Evolutionary conservation across 2,113 vertebrate species (phyloP).

Genomic region (Panurus biarmicus): DNA sequence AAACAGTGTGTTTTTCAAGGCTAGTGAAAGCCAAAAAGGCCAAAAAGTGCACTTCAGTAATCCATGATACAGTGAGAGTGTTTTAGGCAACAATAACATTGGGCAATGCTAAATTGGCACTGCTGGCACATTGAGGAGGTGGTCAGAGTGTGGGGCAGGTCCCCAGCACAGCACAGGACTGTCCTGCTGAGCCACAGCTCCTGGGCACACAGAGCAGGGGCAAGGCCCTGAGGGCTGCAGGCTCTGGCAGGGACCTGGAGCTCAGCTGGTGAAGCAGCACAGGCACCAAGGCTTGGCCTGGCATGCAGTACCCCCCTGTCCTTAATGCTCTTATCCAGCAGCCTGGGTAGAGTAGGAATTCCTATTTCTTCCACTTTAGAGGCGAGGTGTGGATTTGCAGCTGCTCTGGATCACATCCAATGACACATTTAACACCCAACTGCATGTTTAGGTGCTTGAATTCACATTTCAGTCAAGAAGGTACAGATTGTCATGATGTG

Average conservation of each 20-base stretch:
- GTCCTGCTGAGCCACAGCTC: not conserved
- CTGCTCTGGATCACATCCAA: not conserved
- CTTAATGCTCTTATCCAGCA: not conserved
- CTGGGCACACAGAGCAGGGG: not conserved
- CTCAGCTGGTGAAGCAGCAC: not conserved
- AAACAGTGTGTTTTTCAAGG: not conserved
- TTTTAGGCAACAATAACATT: not conserved
- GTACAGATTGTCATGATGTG: not conserved
- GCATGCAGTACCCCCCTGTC: not conserved
- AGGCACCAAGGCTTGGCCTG: not conserved
- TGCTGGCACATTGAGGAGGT: not conserved
- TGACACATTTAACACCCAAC: not conserved
- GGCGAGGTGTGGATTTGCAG: not conserved
- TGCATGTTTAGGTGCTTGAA: not conserved
- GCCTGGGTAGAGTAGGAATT: not conserved
- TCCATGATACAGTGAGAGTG: not conserved
- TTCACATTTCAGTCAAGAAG: not conserved
- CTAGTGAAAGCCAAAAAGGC: not conserved
- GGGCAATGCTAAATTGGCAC: not conserved
- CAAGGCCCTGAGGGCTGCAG: not conserved
- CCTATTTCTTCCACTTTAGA: not conserved
- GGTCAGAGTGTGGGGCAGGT: rapidly evolving
- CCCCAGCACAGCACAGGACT: not conserved
- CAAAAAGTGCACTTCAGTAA: not conserved
- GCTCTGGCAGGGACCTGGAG: not conserved